Percentiles rank a stretch among this genome's conserved stretches.
Evolutionary conservation across 2,888 invertebrate species (phyloP).

Genomic region (Acleris literana): DNA sequence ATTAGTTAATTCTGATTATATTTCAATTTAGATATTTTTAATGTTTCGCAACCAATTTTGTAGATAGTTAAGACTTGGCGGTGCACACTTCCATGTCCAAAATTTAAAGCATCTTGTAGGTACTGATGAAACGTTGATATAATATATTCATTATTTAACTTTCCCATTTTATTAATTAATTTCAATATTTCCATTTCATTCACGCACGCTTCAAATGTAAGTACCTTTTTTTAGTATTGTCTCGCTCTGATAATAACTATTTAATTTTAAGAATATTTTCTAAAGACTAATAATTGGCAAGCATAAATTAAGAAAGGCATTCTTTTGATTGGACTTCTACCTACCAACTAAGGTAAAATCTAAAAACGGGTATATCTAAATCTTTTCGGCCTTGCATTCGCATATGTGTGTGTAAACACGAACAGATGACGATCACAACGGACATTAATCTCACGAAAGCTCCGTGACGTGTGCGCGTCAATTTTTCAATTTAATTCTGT

Average conservation of each 20-base stretch:
- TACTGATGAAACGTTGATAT: too few species aligned
- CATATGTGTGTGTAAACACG: too few species aligned
- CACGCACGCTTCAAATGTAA: too few species aligned
- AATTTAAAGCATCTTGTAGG: too few species aligned
- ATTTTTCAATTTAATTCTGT: too few species aligned
- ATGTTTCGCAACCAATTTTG: constrained; percentile 51
- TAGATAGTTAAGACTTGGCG: background rate
- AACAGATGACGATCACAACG: too few species aligned
- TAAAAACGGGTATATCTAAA: background rate
- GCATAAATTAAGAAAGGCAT: constrained; percentile 55
- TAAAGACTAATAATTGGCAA: constrained; percentile 42
- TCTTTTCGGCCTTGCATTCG: background rate
- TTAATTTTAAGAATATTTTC: constrained; percentile 7
- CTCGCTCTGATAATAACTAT: background rate
- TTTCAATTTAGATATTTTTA: constrained; percentile 49
- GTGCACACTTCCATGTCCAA: too few species aligned
- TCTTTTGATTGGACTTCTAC: constrained; percentile 47
- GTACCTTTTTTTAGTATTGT: background rate
- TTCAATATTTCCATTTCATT: too few species aligned
- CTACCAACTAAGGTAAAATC: background rate
- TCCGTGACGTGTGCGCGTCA: too few species aligned
- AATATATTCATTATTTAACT: too few species aligned
- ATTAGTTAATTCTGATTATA: constrained; percentile 56
- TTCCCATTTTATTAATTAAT: too few species aligned
- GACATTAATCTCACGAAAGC: too few species aligned